Base-by-base conservation (phyloP, 2,113 vertebrate genomes). In the Ailuropoda melanoleuca region DNA sequence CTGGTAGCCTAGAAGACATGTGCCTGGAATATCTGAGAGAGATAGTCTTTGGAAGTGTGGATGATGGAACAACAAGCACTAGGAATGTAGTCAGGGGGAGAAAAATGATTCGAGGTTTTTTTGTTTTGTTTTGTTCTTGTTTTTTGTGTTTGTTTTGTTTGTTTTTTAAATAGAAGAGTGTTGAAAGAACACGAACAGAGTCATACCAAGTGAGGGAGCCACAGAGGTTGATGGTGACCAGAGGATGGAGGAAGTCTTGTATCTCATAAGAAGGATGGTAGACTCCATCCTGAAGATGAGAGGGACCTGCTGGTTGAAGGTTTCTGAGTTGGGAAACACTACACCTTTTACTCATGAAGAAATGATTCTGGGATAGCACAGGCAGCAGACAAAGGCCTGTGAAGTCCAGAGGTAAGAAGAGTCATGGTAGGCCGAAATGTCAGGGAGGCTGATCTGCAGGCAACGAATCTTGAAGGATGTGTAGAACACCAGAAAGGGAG, bases 241-340 rank as follows among this genome's bases (percentile, higher is more conserved):
- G 15, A 68, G 10, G 3, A 60, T 9, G 0, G 12, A 74, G 7
- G 8, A 60, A 37, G 10, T 3, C 66, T 39, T 55, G 0, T 2
- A 48, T 66, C 18, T 18, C 46, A 60, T 11, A 15, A 1, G 39
- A 24, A 87, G 17, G 31, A 17, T 23, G 6, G 0, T 31, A 1
- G 0, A 39, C 19, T 84, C 18, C 6, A 2, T 58, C 29, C 8
- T 60, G 34, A 15, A 84, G 60, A 31, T 1, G 56, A 31, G 0
- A 0, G 21, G 18, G 5, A 14, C 12, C 5, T 39, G 8, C 23
- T 19, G 21, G 34, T 15, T 31, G 21, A 31, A 88, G 26, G 3
- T 8, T 62, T 56, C 14, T 82, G 56, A 18, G 24, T 12, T 88
- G 5, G 7, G 6, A 4, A 70, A 39, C 34, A 17, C 18, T 24